A percentile compares a stretch with the other conserved stretches of the same genome.
These are phyloP conservation scores for Nyleta sp. DNA, from an alignment of 2,888 invertebrate species.

Conservation along the genomic window DNA sequence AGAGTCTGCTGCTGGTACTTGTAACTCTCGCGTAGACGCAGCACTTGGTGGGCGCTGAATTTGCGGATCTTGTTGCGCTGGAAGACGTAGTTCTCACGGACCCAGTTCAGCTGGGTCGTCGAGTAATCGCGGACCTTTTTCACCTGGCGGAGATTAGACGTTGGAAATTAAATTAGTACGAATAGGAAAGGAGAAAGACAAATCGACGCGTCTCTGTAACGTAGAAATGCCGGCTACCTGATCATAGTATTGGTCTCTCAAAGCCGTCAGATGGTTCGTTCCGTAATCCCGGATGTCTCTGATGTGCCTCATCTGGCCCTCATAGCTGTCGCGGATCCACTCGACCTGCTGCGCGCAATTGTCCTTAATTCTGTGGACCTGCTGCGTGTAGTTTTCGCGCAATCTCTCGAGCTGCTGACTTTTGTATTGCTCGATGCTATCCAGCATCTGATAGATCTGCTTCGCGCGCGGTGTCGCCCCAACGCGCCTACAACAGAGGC, in stretches of 20 bases:
- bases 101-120: conserved; percentile 94
- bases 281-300: conserved; percentile 96
- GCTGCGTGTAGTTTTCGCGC: conserved; percentile 95
- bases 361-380: conserved; percentile 95
- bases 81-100: conserved; percentile 97
- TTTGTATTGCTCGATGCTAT: conserved; percentile 95
- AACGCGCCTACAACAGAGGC: conserved; percentile 88
- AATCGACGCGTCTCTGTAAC: no score
- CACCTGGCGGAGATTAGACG: conserved; percentile 85
- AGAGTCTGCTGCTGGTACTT: conserved; percentile 98
- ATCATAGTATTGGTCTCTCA: conserved; percentile 96
- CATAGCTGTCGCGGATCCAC: conserved; percentile 96
- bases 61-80: conserved; percentile 97
- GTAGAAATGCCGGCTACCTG: conserved; percentile 89
- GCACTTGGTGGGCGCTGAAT: conserved; percentile 96
- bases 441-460: conserved; percentile 94
- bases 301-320: conserved; percentile 92
- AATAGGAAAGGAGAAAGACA: no score
- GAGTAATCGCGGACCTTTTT: conserved; percentile 96
- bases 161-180: neutral
- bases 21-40: conserved; percentile 95
- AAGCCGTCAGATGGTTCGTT: conserved; percentile 91
- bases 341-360: conserved; percentile 97
- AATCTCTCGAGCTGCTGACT: conserved; percentile 94
- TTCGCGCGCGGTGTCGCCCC: conserved; percentile 90